Evolutionary conservation across 2,113 vertebrate species (phyloP).

Genomic region (Osmerus mordax): DNA sequence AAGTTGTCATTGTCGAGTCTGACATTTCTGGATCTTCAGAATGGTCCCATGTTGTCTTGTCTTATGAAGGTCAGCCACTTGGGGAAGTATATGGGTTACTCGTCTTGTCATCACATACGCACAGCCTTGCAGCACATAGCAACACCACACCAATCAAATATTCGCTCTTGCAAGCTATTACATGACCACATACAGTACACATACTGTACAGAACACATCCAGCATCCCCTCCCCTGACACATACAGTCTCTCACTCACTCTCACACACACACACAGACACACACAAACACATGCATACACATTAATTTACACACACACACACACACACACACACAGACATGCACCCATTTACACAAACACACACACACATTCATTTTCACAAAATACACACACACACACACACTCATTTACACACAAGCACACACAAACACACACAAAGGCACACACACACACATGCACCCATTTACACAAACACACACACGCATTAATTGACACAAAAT

Average conservation of each 20-base stretch:
- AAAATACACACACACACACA: too few relatives aligned
- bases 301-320: background rate
- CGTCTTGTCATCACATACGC: too few relatives aligned
- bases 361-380: background rate
- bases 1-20: too few relatives aligned
- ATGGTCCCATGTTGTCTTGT: too few relatives aligned
- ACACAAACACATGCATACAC: background rate
- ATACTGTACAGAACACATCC: too few relatives aligned
- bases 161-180: background rate
- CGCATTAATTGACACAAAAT: background rate
- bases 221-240: background rate
- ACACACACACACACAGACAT: constrained; percentile 2
- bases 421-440: background rate
- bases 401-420: background rate
- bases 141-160: too few relatives aligned
- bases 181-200: background rate
- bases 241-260: constrained; percentile 2
- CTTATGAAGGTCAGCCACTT: too few relatives aligned
- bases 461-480: background rate
- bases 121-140: too few relatives aligned
- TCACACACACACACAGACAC: constrained; percentile 20
- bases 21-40: too few relatives aligned
- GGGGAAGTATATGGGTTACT: too few relatives aligned
- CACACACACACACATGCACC: constrained; percentile 3
- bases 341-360: too few relatives aligned